phyloP scores from a whole-genome alignment of 2,888 invertebrate genomes.

The Synergus gifuensis region DNA sequence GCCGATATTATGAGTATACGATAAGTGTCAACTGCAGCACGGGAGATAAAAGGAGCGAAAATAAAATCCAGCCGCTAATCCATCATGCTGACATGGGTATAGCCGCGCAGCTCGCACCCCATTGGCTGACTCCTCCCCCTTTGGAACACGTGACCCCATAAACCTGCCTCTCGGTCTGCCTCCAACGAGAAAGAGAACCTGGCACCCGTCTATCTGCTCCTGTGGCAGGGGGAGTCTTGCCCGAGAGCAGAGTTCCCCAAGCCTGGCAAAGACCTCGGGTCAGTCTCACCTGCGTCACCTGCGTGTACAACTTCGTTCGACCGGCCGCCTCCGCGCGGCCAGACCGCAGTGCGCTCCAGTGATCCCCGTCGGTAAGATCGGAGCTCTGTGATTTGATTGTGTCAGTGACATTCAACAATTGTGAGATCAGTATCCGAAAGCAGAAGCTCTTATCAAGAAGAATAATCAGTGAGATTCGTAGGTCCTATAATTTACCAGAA shows the following conservation, averaged over 20 bases:
- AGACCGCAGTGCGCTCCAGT: slow-evolving; percentile 50
- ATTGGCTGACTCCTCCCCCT: slow-evolving; percentile 72
- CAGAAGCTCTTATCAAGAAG: background rate
- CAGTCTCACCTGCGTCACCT: slow-evolving; percentile 70
- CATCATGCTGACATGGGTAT: slow-evolving; percentile 74
- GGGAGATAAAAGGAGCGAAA: slow-evolving; percentile 76
- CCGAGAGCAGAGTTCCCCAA: slow-evolving; percentile 51
- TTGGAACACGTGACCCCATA: slow-evolving; percentile 64
- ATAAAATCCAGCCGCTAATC: slow-evolving; percentile 75
- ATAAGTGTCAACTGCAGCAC: slow-evolving; percentile 77
- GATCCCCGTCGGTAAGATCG: slow-evolving; percentile 45
- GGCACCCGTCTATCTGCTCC: slow-evolving; percentile 49
- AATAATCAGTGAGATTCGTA: background rate
- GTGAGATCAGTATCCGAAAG: background rate
- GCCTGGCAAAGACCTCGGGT: slow-evolving; percentile 57
- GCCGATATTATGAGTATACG: slow-evolving; percentile 62
- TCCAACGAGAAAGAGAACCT: slow-evolving; percentile 48
- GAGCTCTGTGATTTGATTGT: slow-evolving; percentile 22
- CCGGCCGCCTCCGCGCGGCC: slow-evolving; percentile 51
- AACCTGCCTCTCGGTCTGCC: slow-evolving; percentile 57
- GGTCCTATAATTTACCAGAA: background rate
- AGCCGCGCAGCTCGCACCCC: slow-evolving; percentile 59
- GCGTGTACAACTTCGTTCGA: slow-evolving; percentile 59
- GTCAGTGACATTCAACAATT: background rate
- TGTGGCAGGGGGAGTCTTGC: slow-evolving; percentile 56